Percentiles rank a stretch among this genome's conserved stretches.
Evolutionary conservation across 2,113 vertebrate genomes (phyloP).

Genomic region (Chaetodon trifascialis): DNA sequence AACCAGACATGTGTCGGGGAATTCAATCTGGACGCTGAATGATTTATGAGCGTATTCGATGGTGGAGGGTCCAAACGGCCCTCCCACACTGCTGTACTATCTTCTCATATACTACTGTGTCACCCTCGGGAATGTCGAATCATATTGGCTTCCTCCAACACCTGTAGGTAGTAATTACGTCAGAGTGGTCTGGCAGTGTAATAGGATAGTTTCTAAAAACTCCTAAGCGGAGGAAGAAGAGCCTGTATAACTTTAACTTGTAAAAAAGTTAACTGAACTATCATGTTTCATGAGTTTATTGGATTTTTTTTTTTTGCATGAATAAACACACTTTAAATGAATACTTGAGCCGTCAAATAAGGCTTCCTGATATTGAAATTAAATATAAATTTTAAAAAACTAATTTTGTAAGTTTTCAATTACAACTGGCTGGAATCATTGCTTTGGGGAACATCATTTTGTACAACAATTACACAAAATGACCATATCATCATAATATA

Average conservation of each 20-base stretch:
- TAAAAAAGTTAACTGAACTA: not conserved
- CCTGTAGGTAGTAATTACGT: slow-evolving; percentile 42
- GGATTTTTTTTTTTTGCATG: not conserved
- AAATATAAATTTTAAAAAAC: too few relatives aligned
- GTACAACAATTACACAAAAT: not conserved
- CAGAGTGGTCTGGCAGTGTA: slow-evolving; percentile 27
- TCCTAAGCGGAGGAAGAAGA: not conserved
- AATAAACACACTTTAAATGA: not conserved
- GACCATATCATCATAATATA: not conserved
- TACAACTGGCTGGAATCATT: not conserved
- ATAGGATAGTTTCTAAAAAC: slow-evolving; percentile 35
- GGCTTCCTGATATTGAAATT: too few relatives aligned
- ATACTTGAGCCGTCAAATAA: not conserved
- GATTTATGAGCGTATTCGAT: slow-evolving; percentile 65
- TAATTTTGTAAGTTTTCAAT: not conserved
- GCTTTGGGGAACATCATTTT: not conserved
- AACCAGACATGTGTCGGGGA: slow-evolving; percentile 58
- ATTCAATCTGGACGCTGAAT: slow-evolving; percentile 68
- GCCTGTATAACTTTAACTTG: not conserved
- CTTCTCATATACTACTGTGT: slow-evolving; percentile 47
- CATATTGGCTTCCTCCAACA: slow-evolving; percentile 35
- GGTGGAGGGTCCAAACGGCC: slow-evolving; percentile 41
- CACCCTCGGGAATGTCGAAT: slow-evolving; percentile 36
- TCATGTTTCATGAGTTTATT: not conserved
- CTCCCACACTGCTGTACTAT: slow-evolving; percentile 26